phyloP scores from a whole-genome alignment of 2,888 invertebrate genomes.

The Tetanocera ferruginea region DNA sequence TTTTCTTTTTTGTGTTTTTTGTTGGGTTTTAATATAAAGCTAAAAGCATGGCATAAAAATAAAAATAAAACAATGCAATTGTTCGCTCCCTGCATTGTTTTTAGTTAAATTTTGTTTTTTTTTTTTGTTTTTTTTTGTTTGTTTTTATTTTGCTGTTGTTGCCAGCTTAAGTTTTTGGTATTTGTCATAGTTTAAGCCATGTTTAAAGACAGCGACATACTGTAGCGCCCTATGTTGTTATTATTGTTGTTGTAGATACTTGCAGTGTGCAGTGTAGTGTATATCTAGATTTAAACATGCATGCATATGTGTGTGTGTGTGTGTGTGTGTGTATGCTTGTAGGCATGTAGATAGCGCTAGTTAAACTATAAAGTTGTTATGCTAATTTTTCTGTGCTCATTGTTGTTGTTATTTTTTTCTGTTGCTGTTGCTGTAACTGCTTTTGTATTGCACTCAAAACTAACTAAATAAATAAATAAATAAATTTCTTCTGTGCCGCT shows the following conservation, averaged over 20 bases:
- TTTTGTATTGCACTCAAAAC: constrained; percentile 46
- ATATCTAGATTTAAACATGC: not conserved
- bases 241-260: not conserved
- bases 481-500: too few species aligned
- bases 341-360: constrained; percentile 57
- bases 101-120: not conserved
- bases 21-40: not conserved
- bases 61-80: constrained; percentile 6
- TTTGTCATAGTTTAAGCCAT: constrained; percentile 27
- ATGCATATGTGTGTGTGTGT: not conserved
- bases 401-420: constrained; percentile 45
- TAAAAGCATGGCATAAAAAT: not conserved
- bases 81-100: not conserved
- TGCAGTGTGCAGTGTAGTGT: not conserved
- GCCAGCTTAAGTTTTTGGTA: constrained; percentile 16
- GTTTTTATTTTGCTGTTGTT: not conserved
- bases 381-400: constrained; percentile 59
- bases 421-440: constrained; percentile 49
- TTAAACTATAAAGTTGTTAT: constrained; percentile 69
- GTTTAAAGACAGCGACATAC: not conserved
- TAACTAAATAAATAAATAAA: constrained; percentile 29
- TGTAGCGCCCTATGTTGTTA: not conserved
- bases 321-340: not conserved
- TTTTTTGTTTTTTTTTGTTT: not conserved
- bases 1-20: too few species aligned